Evolutionary conservation across 2,797 vertebrate species (phyloP).

Genomic region (Anomalospiza imberbis): DNA sequence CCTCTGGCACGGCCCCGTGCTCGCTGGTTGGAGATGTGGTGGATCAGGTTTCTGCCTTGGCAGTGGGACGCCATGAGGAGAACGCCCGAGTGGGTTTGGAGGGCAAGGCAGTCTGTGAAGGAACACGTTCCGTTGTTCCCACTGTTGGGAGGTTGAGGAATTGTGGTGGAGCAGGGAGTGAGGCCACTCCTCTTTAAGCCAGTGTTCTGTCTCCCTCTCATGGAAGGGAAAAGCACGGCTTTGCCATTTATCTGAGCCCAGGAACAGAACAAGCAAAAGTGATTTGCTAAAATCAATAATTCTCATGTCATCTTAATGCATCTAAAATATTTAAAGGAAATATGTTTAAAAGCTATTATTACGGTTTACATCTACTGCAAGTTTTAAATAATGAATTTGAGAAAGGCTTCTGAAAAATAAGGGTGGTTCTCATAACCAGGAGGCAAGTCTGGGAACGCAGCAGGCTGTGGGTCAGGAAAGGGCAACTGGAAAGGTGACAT

Average conservation of each 20-base stretch:
- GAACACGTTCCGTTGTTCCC: background rate
- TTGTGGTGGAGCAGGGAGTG: background rate
- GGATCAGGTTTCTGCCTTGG: background rate
- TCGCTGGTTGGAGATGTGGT: background rate
- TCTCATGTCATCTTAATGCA: conserved; percentile 63
- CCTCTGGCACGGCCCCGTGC: background rate
- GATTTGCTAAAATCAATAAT: conserved; percentile 70
- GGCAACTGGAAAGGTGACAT: conserved; percentile 67
- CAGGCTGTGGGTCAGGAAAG: conserved; percentile 59
- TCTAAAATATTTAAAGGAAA: conserved; percentile 71
- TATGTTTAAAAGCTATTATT: conserved; percentile 70
- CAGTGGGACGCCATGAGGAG: background rate
- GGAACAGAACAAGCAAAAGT: conserved; percentile 2
- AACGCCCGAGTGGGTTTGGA: background rate
- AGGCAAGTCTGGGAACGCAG: conserved; percentile 63
- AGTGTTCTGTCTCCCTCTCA: conserved; percentile 61
- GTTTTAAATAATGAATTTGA: conserved; percentile 72
- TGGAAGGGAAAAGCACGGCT: conserved; percentile 44
- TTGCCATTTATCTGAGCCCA: background rate
- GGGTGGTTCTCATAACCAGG: conserved; percentile 53
- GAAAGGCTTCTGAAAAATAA: conserved; percentile 34
- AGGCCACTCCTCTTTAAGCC: background rate
- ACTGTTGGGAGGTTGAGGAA: background rate
- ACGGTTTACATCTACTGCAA: conserved; percentile 55
- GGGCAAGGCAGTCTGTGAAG: background rate